Evolutionary conservation across 1,140 invertebrate genomes (phyloP).

Genomic region (Bombus waltoni): DNA sequence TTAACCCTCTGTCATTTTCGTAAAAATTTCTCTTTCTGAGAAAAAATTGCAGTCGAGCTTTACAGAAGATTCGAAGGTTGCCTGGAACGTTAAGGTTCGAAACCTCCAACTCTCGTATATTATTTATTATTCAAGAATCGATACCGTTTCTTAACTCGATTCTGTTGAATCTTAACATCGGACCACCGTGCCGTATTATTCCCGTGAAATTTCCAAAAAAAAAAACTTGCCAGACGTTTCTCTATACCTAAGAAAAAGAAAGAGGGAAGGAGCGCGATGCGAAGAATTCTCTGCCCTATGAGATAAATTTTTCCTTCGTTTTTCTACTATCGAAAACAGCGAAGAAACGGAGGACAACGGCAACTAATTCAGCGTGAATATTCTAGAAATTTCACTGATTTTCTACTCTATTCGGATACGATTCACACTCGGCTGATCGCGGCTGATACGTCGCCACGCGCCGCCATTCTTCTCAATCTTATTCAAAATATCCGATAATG

Average conservation of each 20-base stretch:
- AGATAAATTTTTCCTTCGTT: neutral
- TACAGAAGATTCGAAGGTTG: no score
- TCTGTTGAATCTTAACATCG: neutral
- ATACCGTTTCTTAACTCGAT: neutral
- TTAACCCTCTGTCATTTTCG: no score
- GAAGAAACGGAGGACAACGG: neutral
- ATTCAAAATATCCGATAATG: constrained; percentile 32
- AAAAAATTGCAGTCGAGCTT: no score
- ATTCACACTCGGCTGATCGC: constrained; percentile 11
- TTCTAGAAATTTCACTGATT: constrained; percentile 21
- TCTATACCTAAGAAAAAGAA: neutral
- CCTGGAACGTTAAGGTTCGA: neutral
- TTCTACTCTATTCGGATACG: constrained; percentile 10
- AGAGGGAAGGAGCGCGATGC: no score
- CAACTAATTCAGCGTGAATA: neutral
- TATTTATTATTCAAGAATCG: neutral
- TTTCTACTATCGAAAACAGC: neutral
- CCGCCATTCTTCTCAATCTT: neutral
- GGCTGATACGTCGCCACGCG: neutral
- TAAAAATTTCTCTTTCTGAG: neutral
- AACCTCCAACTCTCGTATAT: neutral
- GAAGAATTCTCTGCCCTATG: no score
- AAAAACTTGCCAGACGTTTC: neutral
- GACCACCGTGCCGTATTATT: neutral
- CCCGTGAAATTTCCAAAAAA: neutral